Base-by-base conservation (phyloP, 2,113 vertebrate species). In the Telmatochromis sp. region DNA sequence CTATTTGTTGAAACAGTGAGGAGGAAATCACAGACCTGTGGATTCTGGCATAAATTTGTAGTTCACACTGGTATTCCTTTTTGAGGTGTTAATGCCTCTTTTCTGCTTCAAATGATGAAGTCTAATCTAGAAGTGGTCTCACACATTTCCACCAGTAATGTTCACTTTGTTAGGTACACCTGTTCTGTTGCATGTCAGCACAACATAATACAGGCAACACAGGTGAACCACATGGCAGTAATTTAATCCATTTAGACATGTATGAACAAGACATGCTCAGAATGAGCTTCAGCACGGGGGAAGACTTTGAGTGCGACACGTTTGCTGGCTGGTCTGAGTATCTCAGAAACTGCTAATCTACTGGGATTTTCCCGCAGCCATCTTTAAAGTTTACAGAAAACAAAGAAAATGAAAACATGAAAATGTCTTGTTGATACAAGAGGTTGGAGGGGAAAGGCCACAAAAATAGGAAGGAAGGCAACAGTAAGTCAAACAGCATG, bases 251-350 rank as follows among this genome's bases (percentile, higher is more conserved):
- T 47, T 28, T 28, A 47, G 68, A 47, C 40, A 28, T 5, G 40
- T 75, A 47, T 4, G 68, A 73, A 45, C 40, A 45, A 45, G 13
- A 26, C 5, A 3, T 73, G 0, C 21, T 47, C 14, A 47, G 23
- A 28, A 4, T 28, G 7, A 75, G 40, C 40, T 0, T 75, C 68
- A 75, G 40, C 40, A 17, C 8, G 0, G 21, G 21, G 37, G 37
- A 28, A 45, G 40, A 3, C 68, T 45, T 73, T 15, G n/a, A 10
- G 37, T 42, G 37, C 0, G 68, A 26, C 42, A 17, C 6, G 40
- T 40, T 47, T 4, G 68, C 23, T 28, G 21, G 23, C 21, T 42
- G 11, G 65, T 42, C 65, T 70, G 65, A 75, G 68, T 47, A 75
- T 75, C 42, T 75, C 40, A 47, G 68, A 75, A 75, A 28, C 9